Evolutionary conservation across 1,140 invertebrate genomes (phyloP), one percentile per base, ranked within the genome.

Genomic region (Bactericera cockerelli): DNA sequence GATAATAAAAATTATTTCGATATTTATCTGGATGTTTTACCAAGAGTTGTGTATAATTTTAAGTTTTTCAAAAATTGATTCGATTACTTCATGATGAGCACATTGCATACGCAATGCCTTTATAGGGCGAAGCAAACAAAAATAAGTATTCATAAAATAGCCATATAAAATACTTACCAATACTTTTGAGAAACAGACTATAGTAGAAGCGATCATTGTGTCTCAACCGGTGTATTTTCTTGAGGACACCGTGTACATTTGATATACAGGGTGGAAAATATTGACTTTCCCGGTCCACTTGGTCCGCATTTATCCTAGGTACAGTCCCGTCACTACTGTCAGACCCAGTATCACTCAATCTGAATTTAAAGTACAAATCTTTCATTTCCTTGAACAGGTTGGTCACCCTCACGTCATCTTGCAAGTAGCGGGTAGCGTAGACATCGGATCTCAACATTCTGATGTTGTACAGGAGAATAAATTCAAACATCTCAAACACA

Each of bases 221-320:
- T 57, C 77, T 77, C 26, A 89, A 69, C 68, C 88, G 81, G 69
- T 89, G 86, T 59, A 77, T 79, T 31, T 71, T 74, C 53, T 76
- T 65, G 31, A 89, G 65, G 53, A 71, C 64, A n/a, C 72, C 66
- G 66, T 87, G 83, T 53, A 88, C 71, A 66, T 83, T 79, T 61
- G 77, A 72, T 85, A 88, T 88, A 68, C 86, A 89, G 1, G 79
- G 77, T 19, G 87, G 86, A 72, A 87, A 89, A 26, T 74, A 71
- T 61, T 70, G 71, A 6, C 74, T 74, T 64, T 79, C 67, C 58
- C 68, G 22, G 61, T 80, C 72, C 57, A 81, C 75, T 59, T 79
- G 73, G 22, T 64, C 60, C 53, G 69, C 68, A n/a, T 67, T 70
- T 55, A 74, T 65, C 55, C 57, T n/a, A n/a, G n/a, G 6, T 64